Conservation (phyloP, 2,797 vertebrate genomes). For the Sebastes variabilis region DNA sequence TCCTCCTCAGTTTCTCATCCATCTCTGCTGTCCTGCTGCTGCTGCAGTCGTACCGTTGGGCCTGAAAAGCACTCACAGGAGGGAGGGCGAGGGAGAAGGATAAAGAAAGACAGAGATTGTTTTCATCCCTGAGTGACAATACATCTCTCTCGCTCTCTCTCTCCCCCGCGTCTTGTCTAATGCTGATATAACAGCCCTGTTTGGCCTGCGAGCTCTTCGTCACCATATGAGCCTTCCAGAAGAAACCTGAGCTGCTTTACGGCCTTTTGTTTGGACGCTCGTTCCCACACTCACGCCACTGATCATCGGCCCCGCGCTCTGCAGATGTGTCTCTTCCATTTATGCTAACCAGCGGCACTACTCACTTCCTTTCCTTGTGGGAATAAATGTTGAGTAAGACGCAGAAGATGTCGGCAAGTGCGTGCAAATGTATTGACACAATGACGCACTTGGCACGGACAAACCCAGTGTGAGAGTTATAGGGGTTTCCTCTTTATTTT, state of each 20-base stretch:
- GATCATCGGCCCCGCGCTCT: conserved; percentile 56
- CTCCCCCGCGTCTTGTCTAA: conserved; percentile 24
- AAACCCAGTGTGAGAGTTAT: conserved; percentile 37
- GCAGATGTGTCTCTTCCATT: conserved; percentile 60
- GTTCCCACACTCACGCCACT: conserved; percentile 76
- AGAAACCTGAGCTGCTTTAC: conserved; percentile 67
- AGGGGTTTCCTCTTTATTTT: conserved; percentile 53
- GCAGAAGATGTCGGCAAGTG: conserved; percentile 34
- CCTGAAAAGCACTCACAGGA: conserved; percentile 14
- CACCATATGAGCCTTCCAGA: conserved; percentile 35
- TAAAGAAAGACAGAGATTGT: conserved; percentile 42
- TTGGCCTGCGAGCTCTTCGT: conserved; percentile 48
- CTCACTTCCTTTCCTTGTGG: conserved; percentile 38
- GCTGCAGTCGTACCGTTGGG: background rate
- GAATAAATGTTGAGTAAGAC: conserved; percentile 40
- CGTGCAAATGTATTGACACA: conserved; percentile 46
- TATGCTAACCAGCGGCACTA: conserved; percentile 41
- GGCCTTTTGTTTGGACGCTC: conserved; percentile 64
- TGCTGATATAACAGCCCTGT: conserved; percentile 53
- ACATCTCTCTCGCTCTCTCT: conserved; percentile 16
- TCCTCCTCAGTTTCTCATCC: background rate
- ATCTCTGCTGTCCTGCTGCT: conserved; percentile 12
- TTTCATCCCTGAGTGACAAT: conserved; percentile 41
- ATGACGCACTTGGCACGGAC: conserved; percentile 55
- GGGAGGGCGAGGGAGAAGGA: background rate